These are phyloP conservation scores for Microcebus ravelobensis DNA, from an alignment of 2,113 vertebrate species.

Conservation along the genomic window DNA sequence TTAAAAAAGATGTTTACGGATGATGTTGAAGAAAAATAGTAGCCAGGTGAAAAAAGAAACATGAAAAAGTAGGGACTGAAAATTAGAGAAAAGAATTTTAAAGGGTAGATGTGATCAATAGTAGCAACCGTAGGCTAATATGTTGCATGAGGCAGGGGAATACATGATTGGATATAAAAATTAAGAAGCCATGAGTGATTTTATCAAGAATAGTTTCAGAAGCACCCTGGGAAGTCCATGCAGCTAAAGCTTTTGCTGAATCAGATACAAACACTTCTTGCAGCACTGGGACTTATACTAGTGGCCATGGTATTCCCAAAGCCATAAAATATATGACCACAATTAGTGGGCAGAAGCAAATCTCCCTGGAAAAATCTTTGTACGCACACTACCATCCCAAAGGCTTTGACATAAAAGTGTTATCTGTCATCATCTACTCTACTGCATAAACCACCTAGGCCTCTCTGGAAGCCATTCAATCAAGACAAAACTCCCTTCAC, in stretches of 20 bases:
- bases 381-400: constrained; percentile 44
- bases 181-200: background rate
- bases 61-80: background rate
- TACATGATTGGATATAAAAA: background rate
- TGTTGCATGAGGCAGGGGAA: background rate
- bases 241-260: constrained; percentile 5
- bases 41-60: background rate
- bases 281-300: constrained; percentile 4
- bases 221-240: background rate
- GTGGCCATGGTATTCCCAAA: constrained; percentile 63
- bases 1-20: background rate
- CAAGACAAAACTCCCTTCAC: background rate
- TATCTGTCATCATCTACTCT: constrained; percentile 68
- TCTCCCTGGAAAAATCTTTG: constrained; percentile 66
- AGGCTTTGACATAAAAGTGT: constrained; percentile 43
- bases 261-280: constrained; percentile 16
- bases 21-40: background rate
- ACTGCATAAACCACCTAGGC: background rate
- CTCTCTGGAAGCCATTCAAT: background rate
- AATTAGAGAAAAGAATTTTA: background rate
- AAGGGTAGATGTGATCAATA: background rate
- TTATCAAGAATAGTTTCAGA: background rate
- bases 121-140: background rate
- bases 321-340: constrained; percentile 70
- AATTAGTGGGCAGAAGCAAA: constrained; percentile 72